Evolutionary conservation across 1,140 invertebrate genomes (phyloP).

Genomic region (Sarcophaga peregrina): DNA sequence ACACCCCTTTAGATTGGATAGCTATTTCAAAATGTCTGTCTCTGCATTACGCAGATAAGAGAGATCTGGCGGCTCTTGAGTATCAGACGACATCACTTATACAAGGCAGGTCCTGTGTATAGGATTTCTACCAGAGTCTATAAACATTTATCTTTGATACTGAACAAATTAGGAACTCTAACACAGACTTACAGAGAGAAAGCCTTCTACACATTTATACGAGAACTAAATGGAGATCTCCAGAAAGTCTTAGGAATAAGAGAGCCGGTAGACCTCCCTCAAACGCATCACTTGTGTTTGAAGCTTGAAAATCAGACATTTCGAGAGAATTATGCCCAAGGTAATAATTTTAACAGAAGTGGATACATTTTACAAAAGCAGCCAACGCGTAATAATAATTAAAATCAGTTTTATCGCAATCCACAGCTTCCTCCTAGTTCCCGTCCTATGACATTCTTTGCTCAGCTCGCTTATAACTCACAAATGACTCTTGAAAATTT

Average conservation of each 20-base stretch:
- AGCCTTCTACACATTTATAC: constrained; percentile 37
- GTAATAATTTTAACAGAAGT: background rate
- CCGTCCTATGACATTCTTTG: background rate
- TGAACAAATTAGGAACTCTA: constrained; percentile 34
- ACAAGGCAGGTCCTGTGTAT: constrained; percentile 43
- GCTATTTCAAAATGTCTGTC: constrained; percentile 36
- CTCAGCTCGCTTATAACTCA: background rate
- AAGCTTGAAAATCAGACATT: constrained; percentile 43
- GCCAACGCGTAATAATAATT: constrained; percentile 20
- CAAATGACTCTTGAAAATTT: background rate
- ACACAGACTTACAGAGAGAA: constrained; percentile 37
- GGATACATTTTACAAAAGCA: background rate
- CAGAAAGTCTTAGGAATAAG: constrained; percentile 30
- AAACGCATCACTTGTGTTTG: constrained; percentile 34
- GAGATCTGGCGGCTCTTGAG: constrained; percentile 42
- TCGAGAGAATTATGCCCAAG: constrained; percentile 31
- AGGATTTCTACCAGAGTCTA: constrained; percentile 47
- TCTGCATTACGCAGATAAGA: constrained; percentile 45
- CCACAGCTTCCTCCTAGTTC: background rate
- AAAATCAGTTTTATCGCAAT: background rate
- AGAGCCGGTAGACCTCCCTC: constrained; percentile 34
- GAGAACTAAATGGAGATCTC: constrained; percentile 42
- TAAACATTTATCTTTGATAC: constrained; percentile 34
- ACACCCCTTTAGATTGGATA: no score
- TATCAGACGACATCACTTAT: constrained; percentile 44